Conservation (phyloP, 2,797 vertebrate species). For the Enteromius fasciolatus region DNA sequence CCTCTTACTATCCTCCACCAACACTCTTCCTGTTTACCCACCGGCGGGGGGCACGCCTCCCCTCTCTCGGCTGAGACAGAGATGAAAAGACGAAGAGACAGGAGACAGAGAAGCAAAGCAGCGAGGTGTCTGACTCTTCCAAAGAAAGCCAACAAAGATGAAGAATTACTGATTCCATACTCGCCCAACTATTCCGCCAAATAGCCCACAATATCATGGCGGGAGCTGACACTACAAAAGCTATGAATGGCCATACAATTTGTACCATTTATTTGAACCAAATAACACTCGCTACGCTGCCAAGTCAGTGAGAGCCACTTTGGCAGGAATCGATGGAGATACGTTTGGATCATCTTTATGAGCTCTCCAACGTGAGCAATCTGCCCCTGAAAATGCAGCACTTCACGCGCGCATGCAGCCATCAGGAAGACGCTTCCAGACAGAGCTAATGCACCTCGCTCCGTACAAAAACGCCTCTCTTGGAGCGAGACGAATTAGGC, state of each 20-base stretch:
- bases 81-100: not conserved
- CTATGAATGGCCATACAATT: conserved; percentile 32
- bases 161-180: conserved; percentile 22
- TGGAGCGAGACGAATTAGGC: conserved; percentile 24
- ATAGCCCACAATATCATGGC: conserved; percentile 7
- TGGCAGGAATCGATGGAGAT: conserved; percentile 31
- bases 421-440: conserved; percentile 34
- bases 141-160: conserved; percentile 25
- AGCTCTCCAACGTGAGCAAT: conserved; percentile 47
- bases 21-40: conserved; percentile 27
- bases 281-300: conserved; percentile 18
- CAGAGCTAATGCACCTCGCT: conserved; percentile 28
- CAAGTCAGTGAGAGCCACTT: conserved; percentile 39
- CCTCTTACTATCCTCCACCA: conserved; percentile 22
- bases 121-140: conserved; percentile 1
- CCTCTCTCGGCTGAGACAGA: conserved; percentile 2
- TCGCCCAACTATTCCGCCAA: not conserved
- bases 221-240: conserved; percentile 2
- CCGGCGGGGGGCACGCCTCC: conserved; percentile 9
- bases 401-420: conserved; percentile 23
- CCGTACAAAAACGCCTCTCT: not conserved
- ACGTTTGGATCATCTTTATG: conserved; percentile 42
- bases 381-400: conserved; percentile 42
- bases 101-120: conserved; percentile 33
- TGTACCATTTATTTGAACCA: conserved; percentile 37